A percentile compares a stretch with the other conserved stretches of the same genome.
Conservation (phyloP, 2,888 invertebrate species). For the Chironomus tentans region DNA sequence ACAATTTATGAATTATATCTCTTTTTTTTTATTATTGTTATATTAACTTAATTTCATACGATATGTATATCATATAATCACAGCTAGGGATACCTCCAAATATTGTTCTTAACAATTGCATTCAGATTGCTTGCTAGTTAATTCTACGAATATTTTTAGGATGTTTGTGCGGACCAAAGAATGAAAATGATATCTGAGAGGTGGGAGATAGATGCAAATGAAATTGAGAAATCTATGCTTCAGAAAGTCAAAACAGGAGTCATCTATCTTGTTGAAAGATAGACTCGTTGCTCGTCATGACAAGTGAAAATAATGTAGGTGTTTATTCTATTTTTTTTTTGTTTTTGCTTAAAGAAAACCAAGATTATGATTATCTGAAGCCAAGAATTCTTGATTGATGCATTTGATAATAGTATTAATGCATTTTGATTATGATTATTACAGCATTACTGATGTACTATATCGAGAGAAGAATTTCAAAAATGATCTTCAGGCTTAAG, state of each 20-base stretch:
- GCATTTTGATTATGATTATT: too few species aligned
- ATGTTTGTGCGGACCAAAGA: not conserved
- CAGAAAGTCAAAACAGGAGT: not conserved
- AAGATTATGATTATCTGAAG: too few species aligned
- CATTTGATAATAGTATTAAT: too few species aligned
- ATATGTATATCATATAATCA: not conserved
- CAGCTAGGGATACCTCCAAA: not conserved
- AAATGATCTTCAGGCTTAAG: too few species aligned
- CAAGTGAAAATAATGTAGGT: too few species aligned
- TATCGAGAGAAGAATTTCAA: too few species aligned
- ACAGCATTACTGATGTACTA: too few species aligned
- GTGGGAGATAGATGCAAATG: slow-evolving; percentile 8
- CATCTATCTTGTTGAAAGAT: too few species aligned
- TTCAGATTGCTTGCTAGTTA: slow-evolving; percentile 11
- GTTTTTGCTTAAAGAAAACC: too few species aligned
- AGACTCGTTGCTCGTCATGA: too few species aligned
- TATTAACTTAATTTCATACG: not conserved
- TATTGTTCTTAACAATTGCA: not conserved
- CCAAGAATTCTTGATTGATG: too few species aligned
- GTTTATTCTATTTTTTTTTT: too few species aligned
- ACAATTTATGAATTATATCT: slow-evolving; percentile 29
- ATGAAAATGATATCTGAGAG: slow-evolving; percentile 1
- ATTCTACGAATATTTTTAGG: slow-evolving; percentile 24
- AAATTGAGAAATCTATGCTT: slow-evolving; percentile 20
- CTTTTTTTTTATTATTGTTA: not conserved